Conservation (phyloP, 2,888 invertebrate species). For the Scaptomyza cyrtandrae region DNA sequence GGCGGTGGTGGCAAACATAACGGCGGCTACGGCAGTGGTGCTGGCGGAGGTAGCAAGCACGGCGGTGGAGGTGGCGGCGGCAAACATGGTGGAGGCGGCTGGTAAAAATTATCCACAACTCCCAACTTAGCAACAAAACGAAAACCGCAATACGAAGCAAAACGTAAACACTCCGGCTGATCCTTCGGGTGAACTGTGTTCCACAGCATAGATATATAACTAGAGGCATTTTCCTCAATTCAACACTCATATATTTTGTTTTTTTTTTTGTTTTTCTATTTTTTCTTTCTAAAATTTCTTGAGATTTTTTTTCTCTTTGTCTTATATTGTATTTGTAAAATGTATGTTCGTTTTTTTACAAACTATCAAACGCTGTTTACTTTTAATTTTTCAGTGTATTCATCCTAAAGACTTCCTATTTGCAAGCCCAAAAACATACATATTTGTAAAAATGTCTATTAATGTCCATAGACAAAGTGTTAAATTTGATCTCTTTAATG, state of each 20-base stretch:
- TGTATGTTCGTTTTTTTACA: slow-evolving; percentile 43
- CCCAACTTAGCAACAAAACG: slow-evolving; percentile 8
- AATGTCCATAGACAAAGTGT: not conserved
- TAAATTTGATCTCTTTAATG: not conserved
- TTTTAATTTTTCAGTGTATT: not conserved
- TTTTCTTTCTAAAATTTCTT: slow-evolving; percentile 1
- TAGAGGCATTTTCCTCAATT: slow-evolving; percentile 18
- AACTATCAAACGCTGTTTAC: not conserved
- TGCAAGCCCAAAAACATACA: too few relatives aligned
- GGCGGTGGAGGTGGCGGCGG: slow-evolving; percentile 53
- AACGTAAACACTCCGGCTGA: slow-evolving; percentile 53
- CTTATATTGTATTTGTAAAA: slow-evolving; percentile 53
- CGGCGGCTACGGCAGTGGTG: slow-evolving; percentile 45
- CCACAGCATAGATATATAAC: slow-evolving; percentile 45
- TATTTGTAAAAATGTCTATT: not conserved
- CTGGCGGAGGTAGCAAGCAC: slow-evolving; percentile 50
- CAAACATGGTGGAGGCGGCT: slow-evolving; percentile 56
- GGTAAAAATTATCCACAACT: slow-evolving; percentile 38
- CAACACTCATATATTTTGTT: slow-evolving; percentile 10
- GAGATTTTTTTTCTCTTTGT: slow-evolving; percentile 35
- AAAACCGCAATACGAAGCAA: slow-evolving; percentile 39
- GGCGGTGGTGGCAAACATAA: slow-evolving; percentile 43
- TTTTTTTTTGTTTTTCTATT: slow-evolving; percentile 18
- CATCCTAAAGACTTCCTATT: too few relatives aligned
- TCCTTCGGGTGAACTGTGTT: slow-evolving; percentile 47